A percentile compares a stretch with the other conserved stretches of the same genome.
Conservation (phyloP, 2,888 invertebrate genomes). For the Cosmia trapezina region DNA sequence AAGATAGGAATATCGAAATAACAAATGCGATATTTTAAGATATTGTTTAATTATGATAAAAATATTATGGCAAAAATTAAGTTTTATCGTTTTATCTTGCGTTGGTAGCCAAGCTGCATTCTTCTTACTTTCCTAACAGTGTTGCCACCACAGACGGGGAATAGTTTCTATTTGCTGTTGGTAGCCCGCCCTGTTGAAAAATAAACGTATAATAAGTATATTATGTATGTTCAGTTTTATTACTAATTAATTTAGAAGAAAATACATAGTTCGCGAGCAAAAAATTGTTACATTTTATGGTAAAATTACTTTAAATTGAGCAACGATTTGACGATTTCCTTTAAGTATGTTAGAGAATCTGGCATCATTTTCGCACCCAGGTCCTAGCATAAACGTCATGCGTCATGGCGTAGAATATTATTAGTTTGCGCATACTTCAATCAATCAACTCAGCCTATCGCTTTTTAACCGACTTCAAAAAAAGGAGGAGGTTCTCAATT, state of each 20-base stretch:
- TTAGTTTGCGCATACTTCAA: background rate
- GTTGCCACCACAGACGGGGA: constrained; percentile 14
- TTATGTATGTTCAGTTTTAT: background rate
- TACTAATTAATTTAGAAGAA: background rate
- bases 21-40: background rate
- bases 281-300: too few relatives aligned
- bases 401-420: too few relatives aligned
- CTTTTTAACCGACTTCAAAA: too few relatives aligned
- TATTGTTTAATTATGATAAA: background rate
- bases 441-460: background rate
- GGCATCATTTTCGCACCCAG: too few relatives aligned
- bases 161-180: background rate
- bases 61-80: background rate
- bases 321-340: too few relatives aligned
- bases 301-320: too few relatives aligned
- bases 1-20: background rate
- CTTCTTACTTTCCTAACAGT: constrained; percentile 28
- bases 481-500: too few relatives aligned
- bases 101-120: background rate
- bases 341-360: too few relatives aligned
- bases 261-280: too few relatives aligned
- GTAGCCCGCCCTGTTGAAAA: background rate
- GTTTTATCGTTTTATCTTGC: background rate
- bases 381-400: too few relatives aligned
- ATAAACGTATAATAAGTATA: background rate